Conservation (phyloP, 2,888 invertebrate genomes). For the Salpingus planirostris region DNA sequence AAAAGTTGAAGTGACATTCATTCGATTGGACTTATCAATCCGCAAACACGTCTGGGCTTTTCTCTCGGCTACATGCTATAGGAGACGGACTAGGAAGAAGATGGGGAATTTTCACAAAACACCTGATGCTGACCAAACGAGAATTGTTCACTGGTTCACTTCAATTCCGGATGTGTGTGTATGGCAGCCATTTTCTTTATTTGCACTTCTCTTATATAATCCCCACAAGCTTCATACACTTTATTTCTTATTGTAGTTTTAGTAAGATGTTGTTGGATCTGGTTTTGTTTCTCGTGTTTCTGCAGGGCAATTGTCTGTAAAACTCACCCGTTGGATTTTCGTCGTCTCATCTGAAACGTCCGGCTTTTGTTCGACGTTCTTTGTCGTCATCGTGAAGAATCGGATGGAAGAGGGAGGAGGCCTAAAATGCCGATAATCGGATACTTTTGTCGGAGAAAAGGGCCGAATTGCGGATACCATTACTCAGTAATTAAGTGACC, state of each 20-base stretch:
- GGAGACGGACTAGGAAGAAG: neutral
- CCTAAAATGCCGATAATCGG: conserved; percentile 9
- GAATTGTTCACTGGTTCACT: neutral
- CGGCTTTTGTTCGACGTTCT: conserved; percentile 5
- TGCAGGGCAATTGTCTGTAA: conserved; percentile 7
- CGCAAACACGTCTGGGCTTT: conserved; percentile 2
- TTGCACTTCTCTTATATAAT: conserved; percentile 4
- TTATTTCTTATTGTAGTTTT: conserved; percentile 5
- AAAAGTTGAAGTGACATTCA: conserved; percentile 2
- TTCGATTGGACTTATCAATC: conserved; percentile 3
- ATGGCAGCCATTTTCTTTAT: neutral
- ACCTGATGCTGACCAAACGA: neutral
- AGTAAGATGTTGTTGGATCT: conserved; percentile 6
- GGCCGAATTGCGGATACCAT: no score
- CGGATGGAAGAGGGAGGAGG: conserved; percentile 2
- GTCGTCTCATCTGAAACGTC: conserved; percentile 6
- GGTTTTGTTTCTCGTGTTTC: conserved; percentile 8
- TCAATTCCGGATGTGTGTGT: conserved; percentile 1
- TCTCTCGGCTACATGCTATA: neutral
- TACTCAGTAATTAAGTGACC: no score
- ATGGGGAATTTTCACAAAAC: neutral
- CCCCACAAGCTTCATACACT: conserved; percentile 5
- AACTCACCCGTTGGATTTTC: conserved; percentile 2
- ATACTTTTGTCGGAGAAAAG: conserved; percentile 6
- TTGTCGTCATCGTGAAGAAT: conserved; percentile 4